Conservation (phyloP, 2,888 invertebrate species). For the Cerastis leucographa region DNA sequence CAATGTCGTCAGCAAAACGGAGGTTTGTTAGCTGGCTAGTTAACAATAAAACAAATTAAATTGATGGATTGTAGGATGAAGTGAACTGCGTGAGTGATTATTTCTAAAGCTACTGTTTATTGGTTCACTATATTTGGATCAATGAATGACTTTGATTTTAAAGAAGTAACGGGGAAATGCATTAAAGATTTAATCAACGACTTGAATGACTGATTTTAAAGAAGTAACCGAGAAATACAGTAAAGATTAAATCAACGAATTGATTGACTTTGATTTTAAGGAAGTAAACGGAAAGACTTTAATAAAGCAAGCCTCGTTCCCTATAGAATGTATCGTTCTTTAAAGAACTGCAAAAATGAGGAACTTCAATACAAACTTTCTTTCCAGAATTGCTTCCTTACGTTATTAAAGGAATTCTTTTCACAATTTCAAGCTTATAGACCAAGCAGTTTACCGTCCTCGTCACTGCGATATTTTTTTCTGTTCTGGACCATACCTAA, state of each 20-base stretch:
- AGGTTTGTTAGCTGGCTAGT: too few relatives aligned
- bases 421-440: neutral
- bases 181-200: too few relatives aligned
- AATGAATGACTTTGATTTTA: neutral
- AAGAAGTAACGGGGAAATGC: neutral
- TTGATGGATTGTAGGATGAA: neutral
- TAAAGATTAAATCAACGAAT: neutral
- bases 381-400: neutral
- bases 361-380: neutral
- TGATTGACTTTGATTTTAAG: neutral
- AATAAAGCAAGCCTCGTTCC: neutral
- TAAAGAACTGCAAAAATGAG: constrained; percentile 1
- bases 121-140: neutral
- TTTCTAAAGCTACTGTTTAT: neutral
- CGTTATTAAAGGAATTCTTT: neutral
- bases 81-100: neutral
- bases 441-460: neutral
- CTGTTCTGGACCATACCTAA: too few relatives aligned
- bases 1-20: too few relatives aligned
- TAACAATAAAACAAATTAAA: too few relatives aligned
- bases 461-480: too few relatives aligned
- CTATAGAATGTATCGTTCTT: too few relatives aligned
- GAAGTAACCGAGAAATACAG: too few relatives aligned
- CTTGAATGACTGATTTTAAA: too few relatives aligned
- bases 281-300: neutral